Conservation (phyloP, 2,888 invertebrate species). For the Diplolepis rosae region DNA sequence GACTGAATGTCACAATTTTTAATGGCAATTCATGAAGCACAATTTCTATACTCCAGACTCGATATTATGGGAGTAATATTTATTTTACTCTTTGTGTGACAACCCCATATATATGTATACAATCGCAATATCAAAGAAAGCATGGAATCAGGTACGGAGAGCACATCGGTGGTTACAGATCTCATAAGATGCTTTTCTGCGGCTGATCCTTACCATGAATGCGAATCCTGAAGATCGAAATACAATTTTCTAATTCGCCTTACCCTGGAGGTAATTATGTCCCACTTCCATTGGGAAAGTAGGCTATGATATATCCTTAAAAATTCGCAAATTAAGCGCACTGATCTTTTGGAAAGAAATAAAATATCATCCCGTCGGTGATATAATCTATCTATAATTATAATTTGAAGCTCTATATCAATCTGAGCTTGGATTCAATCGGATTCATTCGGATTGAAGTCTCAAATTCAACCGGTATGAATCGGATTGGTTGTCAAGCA, state of each 20-base stretch:
- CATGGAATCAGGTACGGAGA: constrained; percentile 47
- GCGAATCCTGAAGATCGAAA: constrained; percentile 55
- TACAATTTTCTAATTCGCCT: constrained; percentile 59
- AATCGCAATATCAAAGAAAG: constrained; percentile 57
- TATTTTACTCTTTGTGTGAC: constrained; percentile 64
- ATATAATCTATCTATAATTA: too few relatives aligned
- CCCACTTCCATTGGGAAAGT: constrained; percentile 36
- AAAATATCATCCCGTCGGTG: too few relatives aligned
- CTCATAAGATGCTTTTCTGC: constrained; percentile 57
- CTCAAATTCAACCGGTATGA: too few relatives aligned
- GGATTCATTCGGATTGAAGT: too few relatives aligned
- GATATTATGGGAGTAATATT: constrained; percentile 54
- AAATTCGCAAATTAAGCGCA: not conserved
- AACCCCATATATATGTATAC: constrained; percentile 46
- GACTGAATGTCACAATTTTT: not conserved
- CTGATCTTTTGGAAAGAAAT: not conserved
- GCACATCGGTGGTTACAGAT: constrained; percentile 44
- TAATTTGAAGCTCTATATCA: too few relatives aligned
- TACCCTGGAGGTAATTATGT: constrained; percentile 45
- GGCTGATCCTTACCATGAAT: constrained; percentile 58
- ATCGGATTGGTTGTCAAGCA: too few relatives aligned
- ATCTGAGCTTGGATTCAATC: too few relatives aligned
- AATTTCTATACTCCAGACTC: not conserved
- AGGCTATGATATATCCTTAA: constrained; percentile 7
- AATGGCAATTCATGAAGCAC: not conserved